Percentiles rank a stretch among this genome's conserved stretches.
Conservation (phyloP, 2,113 vertebrate species). For the Ivindomyrus marchei region DNA sequence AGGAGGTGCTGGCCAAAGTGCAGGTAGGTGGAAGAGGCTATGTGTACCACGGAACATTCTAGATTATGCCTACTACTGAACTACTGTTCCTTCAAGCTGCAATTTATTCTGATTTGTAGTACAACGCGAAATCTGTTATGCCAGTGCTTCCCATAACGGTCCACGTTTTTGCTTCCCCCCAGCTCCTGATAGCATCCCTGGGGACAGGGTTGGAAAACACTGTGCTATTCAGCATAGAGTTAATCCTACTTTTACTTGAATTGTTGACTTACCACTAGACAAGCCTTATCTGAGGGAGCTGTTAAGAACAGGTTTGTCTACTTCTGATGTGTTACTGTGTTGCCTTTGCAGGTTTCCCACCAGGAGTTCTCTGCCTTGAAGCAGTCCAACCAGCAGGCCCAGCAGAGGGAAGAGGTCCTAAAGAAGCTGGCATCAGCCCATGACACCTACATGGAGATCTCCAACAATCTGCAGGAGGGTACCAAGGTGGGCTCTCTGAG, state of each 20-base stretch:
- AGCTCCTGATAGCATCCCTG: background rate
- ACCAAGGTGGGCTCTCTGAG: constrained; percentile 73
- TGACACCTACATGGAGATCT: constrained; percentile 92
- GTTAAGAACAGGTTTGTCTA: background rate
- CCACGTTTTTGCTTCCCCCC: background rate
- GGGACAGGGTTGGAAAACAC: background rate
- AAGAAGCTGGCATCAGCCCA: constrained; percentile 94
- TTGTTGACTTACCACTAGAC: background rate
- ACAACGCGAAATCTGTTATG: background rate
- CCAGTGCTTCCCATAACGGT: background rate
- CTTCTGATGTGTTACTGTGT: background rate
- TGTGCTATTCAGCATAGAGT: background rate
- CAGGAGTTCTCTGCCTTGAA: constrained; percentile 94
- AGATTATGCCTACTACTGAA: background rate
- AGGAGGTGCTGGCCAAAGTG: constrained; percentile 78
- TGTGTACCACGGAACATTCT: background rate
- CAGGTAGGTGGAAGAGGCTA: background rate
- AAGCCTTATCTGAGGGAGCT: background rate
- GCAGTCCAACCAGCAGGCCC: constrained; percentile 86
- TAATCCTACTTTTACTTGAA: background rate
- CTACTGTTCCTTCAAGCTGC: background rate
- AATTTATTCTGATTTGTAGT: background rate
- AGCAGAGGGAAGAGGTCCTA: constrained; percentile 88
- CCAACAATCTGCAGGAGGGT: constrained; percentile 85
- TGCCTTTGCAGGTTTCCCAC: constrained; percentile 53